Percentiles rank a stretch among this genome's conserved stretches.
These are phyloP conservation scores for Kryptolebias marmoratus DNA, from an alignment of 2,113 vertebrate species.

Conservation along the genomic window DNA sequence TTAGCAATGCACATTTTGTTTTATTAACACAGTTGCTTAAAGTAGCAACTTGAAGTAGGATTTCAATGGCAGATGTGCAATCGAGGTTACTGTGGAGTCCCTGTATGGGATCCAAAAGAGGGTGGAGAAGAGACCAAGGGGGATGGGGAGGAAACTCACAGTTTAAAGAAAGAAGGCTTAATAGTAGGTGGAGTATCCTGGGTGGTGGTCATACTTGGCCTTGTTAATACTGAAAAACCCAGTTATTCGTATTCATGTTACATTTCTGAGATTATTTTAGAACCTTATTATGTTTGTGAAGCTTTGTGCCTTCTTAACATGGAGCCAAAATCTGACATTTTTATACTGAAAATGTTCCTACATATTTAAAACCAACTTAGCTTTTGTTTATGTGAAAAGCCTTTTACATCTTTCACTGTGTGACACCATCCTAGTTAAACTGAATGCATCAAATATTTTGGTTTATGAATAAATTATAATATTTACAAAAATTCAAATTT, in stretches of 20 bases:
- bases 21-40: conserved; percentile 46
- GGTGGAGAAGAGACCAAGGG: neutral
- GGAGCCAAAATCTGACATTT: neutral
- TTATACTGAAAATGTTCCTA: neutral
- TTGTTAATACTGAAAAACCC: neutral
- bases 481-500: no score
- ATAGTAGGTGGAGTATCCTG: neutral
- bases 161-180: conserved; percentile 2
- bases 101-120: neutral
- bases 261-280: neutral
- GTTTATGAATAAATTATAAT: no score
- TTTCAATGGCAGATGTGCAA: conserved; percentile 12
- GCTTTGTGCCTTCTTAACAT: neutral
- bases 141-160: neutral
- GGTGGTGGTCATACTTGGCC: neutral
- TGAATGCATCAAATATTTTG: no score
- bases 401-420: no score
- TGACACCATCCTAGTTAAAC: no score
- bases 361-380: no score
- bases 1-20: conserved; percentile 9
- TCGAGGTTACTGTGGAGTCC: conserved; percentile 41
- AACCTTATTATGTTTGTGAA: neutral
- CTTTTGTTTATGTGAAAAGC: no score
- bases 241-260: neutral
- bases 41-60: conserved; percentile 28